phyloP scores from a whole-genome alignment of 2,113 vertebrate species.

The Tragelaphus scriptus region DNA sequence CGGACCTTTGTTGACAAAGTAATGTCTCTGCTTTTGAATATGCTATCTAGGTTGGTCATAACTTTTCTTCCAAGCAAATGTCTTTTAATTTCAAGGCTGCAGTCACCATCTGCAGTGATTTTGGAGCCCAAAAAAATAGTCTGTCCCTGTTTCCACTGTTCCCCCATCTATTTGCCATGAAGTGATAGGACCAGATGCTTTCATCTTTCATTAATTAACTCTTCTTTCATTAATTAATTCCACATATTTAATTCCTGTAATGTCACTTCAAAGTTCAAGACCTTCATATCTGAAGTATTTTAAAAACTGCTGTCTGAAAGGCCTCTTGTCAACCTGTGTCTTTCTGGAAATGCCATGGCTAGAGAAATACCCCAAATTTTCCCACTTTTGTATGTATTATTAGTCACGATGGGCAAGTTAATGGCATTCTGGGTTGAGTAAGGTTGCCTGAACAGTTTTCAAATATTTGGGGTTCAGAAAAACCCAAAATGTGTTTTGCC shows the following conservation, averaged over 20 bases:
- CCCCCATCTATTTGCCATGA: neutral
- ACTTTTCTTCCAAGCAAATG: neutral
- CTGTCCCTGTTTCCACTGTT: neutral
- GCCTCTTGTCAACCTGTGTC: neutral
- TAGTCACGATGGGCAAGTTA: slow-evolving; percentile 29
- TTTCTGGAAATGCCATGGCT: slow-evolving; percentile 9
- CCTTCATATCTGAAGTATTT: neutral
- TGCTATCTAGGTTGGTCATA: neutral
- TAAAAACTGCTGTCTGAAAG: neutral
- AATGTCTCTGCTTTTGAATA: neutral
- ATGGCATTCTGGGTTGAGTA: slow-evolving; percentile 28
- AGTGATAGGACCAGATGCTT: neutral
- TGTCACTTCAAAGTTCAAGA: neutral
- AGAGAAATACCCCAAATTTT: slow-evolving; percentile 22
- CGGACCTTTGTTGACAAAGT: neutral
- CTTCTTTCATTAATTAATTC: neutral
- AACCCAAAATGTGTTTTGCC: slow-evolving; percentile 49
- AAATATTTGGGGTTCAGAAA: slow-evolving; percentile 58
- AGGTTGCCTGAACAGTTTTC: slow-evolving; percentile 57
- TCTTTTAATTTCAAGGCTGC: neutral
- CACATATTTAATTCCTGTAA: neutral
- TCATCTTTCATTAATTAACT: neutral
- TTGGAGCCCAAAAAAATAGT: neutral
- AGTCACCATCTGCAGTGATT: neutral
- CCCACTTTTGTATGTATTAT: slow-evolving; percentile 2